phyloP scores from a whole-genome alignment of 2,888 invertebrate genomes.

The Psylliodes chrysocephalus region DNA sequence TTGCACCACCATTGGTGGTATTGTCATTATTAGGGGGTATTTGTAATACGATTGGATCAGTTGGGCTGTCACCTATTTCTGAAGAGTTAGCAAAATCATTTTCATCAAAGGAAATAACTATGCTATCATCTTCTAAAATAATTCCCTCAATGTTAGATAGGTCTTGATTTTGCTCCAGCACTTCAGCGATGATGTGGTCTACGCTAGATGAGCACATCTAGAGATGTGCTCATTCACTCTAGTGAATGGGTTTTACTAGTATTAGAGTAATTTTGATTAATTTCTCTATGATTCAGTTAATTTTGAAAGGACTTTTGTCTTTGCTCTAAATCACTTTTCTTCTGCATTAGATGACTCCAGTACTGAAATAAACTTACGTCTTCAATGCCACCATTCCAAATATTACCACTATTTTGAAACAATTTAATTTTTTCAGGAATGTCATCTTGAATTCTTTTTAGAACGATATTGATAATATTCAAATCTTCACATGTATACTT shows the following conservation, averaged over 20 bases:
- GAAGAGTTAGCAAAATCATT: no score
- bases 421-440: no score
- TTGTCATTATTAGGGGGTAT: no score
- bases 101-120: neutral
- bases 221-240: no score
- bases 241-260: neutral
- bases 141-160: neutral
- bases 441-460: no score
- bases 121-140: constrained; percentile 7
- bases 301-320: neutral
- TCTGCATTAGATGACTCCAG: neutral
- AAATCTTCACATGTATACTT: no score
- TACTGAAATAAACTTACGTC: constrained; percentile 1
- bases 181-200: constrained; percentile 8
- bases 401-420: no score
- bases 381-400: constrained; percentile 3
- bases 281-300: neutral
- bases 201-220: neutral
- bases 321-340: neutral
- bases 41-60: no score
- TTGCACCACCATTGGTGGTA: neutral
- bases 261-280: neutral
- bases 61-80: no score
- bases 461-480: no score
- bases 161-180: constrained; percentile 7